A percentile compares a stretch with the other conserved stretches of the same genome.
phyloP scores from a whole-genome alignment of 2,888 invertebrate species.

The Latrodectus hesperus region DNA sequence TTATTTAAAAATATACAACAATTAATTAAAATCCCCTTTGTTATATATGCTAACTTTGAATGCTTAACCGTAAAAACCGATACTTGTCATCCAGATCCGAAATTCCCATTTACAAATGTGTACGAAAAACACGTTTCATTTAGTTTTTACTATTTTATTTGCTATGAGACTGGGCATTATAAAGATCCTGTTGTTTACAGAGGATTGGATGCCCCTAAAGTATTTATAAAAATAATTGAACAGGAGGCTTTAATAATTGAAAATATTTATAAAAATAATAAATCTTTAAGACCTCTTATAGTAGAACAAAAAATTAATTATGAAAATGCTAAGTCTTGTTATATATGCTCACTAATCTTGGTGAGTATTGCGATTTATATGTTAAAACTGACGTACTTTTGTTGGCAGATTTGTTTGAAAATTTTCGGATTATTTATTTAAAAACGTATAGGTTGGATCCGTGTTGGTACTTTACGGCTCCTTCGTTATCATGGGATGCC shows the following conservation, averaged over 20 bases:
- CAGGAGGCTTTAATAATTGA: neutral
- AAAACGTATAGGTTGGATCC: conserved; percentile 72
- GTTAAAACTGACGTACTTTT: conserved; percentile 72
- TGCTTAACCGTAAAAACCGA: conserved; percentile 1
- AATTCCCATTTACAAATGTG: neutral
- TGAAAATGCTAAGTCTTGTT: neutral
- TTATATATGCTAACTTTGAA: conserved; percentile 16
- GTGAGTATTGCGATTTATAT: conserved; percentile 71
- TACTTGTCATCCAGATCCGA: neutral
- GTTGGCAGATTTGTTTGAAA: conserved; percentile 73
- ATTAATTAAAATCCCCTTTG: neutral
- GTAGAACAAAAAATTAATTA: neutral
- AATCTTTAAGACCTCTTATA: neutral
- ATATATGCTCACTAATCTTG: conserved; percentile 64
- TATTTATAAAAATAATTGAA: neutral
- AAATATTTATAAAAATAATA: neutral
- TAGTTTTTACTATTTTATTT: conserved; percentile 19
- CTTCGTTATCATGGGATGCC: conserved; percentile 73
- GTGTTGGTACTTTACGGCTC: conserved; percentile 71
- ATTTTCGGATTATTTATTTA: conserved; percentile 72
- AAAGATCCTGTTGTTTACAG: conserved; percentile 7
- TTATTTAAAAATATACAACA: neutral
- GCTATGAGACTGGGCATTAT: neutral
- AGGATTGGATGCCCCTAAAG: neutral
- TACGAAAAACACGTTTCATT: conserved; percentile 1